Evolutionary conservation across 2,888 invertebrate species (phyloP), one percentile per base, ranked within the genome.

Genomic region (Herminia tarsipennalis): DNA sequence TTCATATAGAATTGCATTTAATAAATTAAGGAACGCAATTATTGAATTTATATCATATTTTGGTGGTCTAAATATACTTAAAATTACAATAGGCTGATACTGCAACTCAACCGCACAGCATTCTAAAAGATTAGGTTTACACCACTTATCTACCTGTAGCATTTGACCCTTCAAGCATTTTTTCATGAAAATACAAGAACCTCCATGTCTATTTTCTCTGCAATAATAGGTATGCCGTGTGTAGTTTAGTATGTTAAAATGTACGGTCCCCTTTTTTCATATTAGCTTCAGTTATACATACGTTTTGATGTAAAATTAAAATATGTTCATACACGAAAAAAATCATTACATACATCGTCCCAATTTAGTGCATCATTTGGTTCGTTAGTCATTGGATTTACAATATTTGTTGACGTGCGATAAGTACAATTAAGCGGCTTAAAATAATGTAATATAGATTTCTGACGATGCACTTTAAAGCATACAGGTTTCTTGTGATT

Each of bases 131-230:
- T 14, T 29, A 2, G 29, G 2, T 29, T 16, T 10, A 16, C 16
- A 29, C 29, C 29, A 29, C 6, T 16, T 29, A 8, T 29, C 8
- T n/a, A 29, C 1, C 3, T 16, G 14, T 8, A 29, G n/a, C 12
- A 2, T 14, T 16, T 16, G 16, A n/a, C 29, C n/a, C 1, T 16
- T 8, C n/a, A 30, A 17, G 3, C n/a, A 16, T 8, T 30, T 30
- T 30, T 17, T 30, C 6, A 30, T 12, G n/a, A 30, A n/a, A n/a
- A 30, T 17, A 30, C 29, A 30, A 3, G 29, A 16, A n/a, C 29
- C 17, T 9, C 16, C 29, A 9, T 17, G 29, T 16, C 29, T 16
- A 9, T 30, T 3, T 2, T n/a, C 4, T 17, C 17, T 16, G n/a
- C n/a, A n/a, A 17, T 30, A 30, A 13, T 17, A 17, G 2, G 29